Base-by-base conservation (phyloP, 2,797 vertebrate species). In the Botia almorhae region DNA sequence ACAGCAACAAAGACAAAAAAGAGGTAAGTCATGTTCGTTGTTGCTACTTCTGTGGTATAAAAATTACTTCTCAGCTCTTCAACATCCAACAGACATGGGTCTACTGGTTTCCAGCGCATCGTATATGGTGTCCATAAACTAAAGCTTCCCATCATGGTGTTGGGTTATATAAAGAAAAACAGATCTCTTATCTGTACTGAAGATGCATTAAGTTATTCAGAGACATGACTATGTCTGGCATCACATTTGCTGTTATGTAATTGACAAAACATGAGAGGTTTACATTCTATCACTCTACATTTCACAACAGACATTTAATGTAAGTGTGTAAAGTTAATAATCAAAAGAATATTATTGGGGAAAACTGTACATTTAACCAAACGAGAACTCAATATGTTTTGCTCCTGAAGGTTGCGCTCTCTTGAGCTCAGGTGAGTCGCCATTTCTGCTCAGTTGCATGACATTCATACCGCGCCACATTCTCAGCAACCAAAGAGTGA, bases 401-500 rank as follows among this genome's bases (percentile, higher is more conserved):
- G 46, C 21, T 19, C 55, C 64, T n/a, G 14, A n/a, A 50, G 11
- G 14, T 23, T 48, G 33, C 51, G 63, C 36, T 70, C 67, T 48
- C 12, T 11, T 39, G 7, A 11, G 29, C 83, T 83, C 83, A 86
- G 83, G 83, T 86, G 76, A 85, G 74, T 63, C 64, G 39, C 23
- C 60, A 74, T 46, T 80, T 83, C 33, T 33, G 33, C 50, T 58
- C 14, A 51, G 7, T 74, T 81, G 46, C 53, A 56, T 76, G 56
- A 74, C 69, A 81, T 76, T 84, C 84, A 26, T 26, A 81, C 82
- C 76, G 80, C 71, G 83, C 55, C 78, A 73, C 64, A 63, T 64
- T 82, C 75, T 33, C 90, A 91, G 90, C 93, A 89, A 78, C 89
- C 90, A 21, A 81, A 76, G 84, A 93, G 93, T 95, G 95, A 96